phyloP scores from a whole-genome alignment of 1,140 invertebrate genomes.

The Neotoxoptera formosana region DNA sequence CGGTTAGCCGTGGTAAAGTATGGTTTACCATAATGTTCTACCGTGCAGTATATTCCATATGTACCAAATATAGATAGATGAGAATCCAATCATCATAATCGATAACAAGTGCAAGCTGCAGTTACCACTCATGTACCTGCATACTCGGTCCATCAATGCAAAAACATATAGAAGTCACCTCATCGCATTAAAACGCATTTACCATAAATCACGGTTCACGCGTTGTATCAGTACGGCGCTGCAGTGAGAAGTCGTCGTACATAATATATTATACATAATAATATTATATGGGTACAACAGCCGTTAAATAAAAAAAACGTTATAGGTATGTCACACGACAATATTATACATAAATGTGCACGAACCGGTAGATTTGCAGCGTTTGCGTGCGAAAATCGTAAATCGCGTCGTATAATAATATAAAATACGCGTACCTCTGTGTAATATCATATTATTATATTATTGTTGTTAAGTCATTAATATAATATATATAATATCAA shows the following conservation, averaged over 20 bases:
- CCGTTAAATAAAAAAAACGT: background rate
- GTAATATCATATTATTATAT: background rate
- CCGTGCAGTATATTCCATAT: too few relatives aligned
- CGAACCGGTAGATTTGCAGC: background rate
- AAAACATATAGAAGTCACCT: background rate
- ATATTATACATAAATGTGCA: background rate
- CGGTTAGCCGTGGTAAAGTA: too few relatives aligned
- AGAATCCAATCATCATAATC: too few relatives aligned
- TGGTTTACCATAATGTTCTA: too few relatives aligned
- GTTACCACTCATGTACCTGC: too few relatives aligned
- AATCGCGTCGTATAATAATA: background rate
- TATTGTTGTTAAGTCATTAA: conserved; percentile 18
- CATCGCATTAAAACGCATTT: background rate
- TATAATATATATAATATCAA: conserved; percentile 10
- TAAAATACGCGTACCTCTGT: background rate
- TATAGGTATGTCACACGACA: background rate
- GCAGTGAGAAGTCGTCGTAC: too few relatives aligned
- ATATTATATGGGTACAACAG: background rate
- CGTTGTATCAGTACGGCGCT: too few relatives aligned
- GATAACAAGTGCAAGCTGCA: too few relatives aligned
- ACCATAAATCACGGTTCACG: background rate
- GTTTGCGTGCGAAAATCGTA: background rate
- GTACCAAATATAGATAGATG: too few relatives aligned
- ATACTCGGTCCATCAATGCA: background rate
- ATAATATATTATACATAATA: background rate